Evolutionary conservation across 2,113 vertebrate genomes (phyloP).

Genomic region (Chloroceryle aenea): DNA sequence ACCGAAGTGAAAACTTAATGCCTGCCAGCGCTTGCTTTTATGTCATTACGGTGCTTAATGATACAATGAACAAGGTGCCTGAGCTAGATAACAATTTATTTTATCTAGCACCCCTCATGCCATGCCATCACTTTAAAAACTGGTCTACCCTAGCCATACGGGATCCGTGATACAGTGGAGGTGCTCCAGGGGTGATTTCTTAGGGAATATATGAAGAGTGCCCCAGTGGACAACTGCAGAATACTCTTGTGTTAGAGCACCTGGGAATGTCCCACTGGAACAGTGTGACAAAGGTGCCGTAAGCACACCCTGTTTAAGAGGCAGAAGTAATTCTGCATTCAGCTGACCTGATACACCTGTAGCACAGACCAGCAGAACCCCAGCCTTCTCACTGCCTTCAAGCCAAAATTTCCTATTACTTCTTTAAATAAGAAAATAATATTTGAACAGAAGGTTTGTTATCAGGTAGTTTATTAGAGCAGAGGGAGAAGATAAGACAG

Average conservation of each 20-base stretch:
- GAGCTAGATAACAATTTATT: rapidly evolving
- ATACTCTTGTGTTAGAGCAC: not conserved
- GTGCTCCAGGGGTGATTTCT: not conserved
- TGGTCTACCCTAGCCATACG: not conserved
- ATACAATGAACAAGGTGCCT: not conserved
- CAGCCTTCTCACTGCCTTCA: not conserved
- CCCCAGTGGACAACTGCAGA: too few relatives aligned
- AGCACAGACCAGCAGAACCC: rapidly evolving
- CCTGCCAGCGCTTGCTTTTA: not conserved
- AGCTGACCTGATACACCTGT: not conserved
- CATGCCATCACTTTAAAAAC: not conserved
- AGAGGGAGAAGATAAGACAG: not conserved
- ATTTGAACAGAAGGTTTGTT: rapidly evolving
- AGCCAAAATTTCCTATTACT: not conserved
- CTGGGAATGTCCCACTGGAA: not conserved
- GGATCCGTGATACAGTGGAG: not conserved
- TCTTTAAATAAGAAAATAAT: not conserved
- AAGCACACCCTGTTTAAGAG: not conserved
- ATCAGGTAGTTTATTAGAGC: not conserved
- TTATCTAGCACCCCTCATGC: rapidly evolving
- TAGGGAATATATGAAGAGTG: not conserved
- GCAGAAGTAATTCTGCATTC: not conserved
- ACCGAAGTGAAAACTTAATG: not conserved
- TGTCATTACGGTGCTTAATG: not conserved
- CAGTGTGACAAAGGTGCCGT: not conserved